Evolutionary conservation across 2,888 invertebrate genomes (phyloP).

Genomic region (Phaedon cochleariae): DNA sequence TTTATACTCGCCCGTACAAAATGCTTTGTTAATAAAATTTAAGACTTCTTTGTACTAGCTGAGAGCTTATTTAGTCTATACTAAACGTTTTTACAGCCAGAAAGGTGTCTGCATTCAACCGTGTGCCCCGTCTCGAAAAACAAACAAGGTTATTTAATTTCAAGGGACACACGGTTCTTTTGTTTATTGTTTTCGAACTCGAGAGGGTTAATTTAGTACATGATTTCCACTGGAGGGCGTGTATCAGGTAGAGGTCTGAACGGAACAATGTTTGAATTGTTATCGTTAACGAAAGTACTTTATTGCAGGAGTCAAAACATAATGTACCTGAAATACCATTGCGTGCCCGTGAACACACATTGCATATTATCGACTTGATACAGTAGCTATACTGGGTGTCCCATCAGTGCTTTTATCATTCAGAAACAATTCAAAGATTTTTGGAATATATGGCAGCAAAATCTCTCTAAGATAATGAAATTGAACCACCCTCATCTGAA

Average conservation of each 20-base stretch:
- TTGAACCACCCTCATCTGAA: too few relatives aligned
- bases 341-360: not conserved
- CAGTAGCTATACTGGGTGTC: not conserved
- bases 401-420: too few relatives aligned
- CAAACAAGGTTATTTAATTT: constrained; percentile 40
- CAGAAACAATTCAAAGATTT: not conserved
- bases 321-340: not conserved
- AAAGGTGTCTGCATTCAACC: constrained; percentile 39
- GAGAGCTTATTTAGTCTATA: constrained; percentile 47
- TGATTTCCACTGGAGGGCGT: constrained; percentile 25
- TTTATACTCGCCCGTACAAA: constrained; percentile 42
- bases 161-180: constrained; percentile 33
- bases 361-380: not conserved
- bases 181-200: constrained; percentile 33
- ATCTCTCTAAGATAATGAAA: too few relatives aligned
- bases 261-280: constrained; percentile 2
- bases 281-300: not conserved
- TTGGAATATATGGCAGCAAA: too few relatives aligned
- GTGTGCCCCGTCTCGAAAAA: constrained; percentile 32
- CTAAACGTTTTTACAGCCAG: constrained; percentile 31
- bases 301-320: not conserved
- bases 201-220: constrained; percentile 34
- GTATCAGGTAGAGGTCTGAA: not conserved
- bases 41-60: constrained; percentile 49
- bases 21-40: constrained; percentile 49